Conservation (phyloP, 2,888 invertebrate genomes). For the Spisula solida region DNA sequence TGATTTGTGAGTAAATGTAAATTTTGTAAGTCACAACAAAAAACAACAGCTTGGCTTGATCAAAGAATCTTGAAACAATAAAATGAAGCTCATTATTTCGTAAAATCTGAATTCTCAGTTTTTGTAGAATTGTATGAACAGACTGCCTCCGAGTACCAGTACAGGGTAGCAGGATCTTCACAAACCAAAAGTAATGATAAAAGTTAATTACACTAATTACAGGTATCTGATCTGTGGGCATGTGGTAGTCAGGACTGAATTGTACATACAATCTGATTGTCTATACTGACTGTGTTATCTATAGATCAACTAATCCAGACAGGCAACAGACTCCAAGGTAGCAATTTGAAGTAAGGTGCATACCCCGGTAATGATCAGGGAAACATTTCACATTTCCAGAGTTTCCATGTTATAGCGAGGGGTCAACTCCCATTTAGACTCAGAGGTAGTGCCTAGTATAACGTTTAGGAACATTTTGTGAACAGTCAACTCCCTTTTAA, state of each 20-base stretch:
- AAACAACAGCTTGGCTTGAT: too few relatives aligned
- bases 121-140: not conserved
- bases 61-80: not conserved
- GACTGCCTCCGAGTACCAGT: not conserved
- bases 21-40: not conserved
- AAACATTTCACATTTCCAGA: too few relatives aligned
- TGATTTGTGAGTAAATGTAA: not conserved
- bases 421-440: too few relatives aligned
- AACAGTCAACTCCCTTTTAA: too few relatives aligned
- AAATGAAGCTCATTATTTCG: not conserved
- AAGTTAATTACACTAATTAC: constrained; percentile 18
- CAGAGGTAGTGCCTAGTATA: too few relatives aligned
- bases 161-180: not conserved
- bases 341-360: too few relatives aligned
- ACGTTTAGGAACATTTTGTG: too few relatives aligned
- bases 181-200: constrained; percentile 22
- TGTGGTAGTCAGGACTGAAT: constrained; percentile 13
- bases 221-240: constrained; percentile 10
- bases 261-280: not conserved
- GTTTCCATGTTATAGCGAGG: too few relatives aligned
- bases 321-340: not conserved
- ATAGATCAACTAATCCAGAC: constrained; percentile 5
- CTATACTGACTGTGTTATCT: not conserved
- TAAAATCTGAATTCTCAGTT: not conserved
- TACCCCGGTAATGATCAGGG: too few relatives aligned